These are phyloP conservation scores for Linurgus olivaceus DNA, from an alignment of 2,797 vertebrate genomes.

Conservation along the genomic window DNA sequence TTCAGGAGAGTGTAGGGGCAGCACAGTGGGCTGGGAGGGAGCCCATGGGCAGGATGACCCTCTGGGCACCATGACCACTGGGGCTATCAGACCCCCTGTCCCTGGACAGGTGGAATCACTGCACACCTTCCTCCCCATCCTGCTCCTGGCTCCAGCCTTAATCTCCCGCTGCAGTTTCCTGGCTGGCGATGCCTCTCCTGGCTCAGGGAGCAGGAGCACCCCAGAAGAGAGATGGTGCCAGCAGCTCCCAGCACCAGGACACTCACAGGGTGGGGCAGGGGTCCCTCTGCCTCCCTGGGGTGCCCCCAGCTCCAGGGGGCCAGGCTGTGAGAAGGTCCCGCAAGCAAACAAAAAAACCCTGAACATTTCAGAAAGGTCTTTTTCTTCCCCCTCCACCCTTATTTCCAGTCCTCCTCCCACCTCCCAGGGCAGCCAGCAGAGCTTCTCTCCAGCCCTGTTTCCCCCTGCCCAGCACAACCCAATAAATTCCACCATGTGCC, in stretches of 20 bases:
- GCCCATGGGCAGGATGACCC: neutral
- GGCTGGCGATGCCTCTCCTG: neutral
- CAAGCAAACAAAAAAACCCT: neutral
- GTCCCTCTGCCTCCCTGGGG: neutral
- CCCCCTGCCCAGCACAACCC: neutral
- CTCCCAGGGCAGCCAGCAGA: neutral
- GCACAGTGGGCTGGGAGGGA: neutral
- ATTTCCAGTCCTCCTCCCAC: neutral
- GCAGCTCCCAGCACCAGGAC: accelerated
- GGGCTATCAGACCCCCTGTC: accelerated
- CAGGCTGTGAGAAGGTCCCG: accelerated
- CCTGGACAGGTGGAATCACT: neutral
- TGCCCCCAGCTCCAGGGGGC: neutral
- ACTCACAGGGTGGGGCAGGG: accelerated
- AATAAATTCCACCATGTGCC: neutral
- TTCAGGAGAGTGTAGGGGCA: accelerated
- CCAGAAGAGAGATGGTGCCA: neutral
- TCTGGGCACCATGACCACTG: too few species aligned
- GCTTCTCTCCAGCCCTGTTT: too few species aligned
- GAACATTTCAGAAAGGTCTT: neutral
- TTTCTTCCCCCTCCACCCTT: neutral
- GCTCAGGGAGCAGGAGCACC: neutral
- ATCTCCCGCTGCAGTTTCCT: neutral
- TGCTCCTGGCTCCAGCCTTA: neutral
- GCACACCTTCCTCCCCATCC: neutral